Conservation (phyloP, 2,797 vertebrate genomes). For the Pangasius larnaudii region DNA sequence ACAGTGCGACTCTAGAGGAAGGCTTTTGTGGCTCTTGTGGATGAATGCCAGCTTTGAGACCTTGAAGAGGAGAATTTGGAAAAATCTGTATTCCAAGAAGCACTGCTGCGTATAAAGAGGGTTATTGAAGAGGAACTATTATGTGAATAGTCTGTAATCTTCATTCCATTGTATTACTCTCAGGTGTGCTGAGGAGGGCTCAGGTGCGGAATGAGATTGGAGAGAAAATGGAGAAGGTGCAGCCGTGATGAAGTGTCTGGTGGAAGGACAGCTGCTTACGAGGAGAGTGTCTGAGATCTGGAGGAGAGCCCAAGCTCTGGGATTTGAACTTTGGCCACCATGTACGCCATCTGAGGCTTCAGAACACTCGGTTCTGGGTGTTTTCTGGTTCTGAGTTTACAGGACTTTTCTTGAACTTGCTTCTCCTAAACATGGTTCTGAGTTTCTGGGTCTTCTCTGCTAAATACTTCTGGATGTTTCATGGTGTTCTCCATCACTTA, state of each 20-base stretch:
- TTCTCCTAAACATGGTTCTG: background rate
- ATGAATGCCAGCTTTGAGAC: constrained; percentile 24
- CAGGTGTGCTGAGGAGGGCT: constrained; percentile 47
- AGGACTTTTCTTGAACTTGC: background rate
- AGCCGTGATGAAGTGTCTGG: constrained; percentile 28
- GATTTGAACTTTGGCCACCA: background rate
- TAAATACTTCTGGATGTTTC: background rate
- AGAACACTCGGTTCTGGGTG: background rate
- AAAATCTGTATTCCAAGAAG: constrained; percentile 6
- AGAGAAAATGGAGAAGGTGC: constrained; percentile 19
- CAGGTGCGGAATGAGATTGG: constrained; percentile 46
- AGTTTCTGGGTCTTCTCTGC: background rate
- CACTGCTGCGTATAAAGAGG: constrained; percentile 25
- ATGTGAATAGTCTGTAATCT: constrained; percentile 31
- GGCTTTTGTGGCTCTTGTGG: background rate
- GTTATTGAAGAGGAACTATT: constrained; percentile 31
- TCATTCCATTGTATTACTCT: constrained; percentile 39
- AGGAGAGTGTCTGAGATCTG: constrained; percentile 6
- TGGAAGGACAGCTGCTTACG: constrained; percentile 44
- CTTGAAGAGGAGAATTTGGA: constrained; percentile 1
- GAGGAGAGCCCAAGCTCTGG: background rate
- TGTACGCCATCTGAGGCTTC: background rate
- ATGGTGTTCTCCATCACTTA: background rate
- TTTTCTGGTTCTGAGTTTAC: background rate
- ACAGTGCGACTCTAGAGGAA: background rate